Evolutionary conservation across 2,797 vertebrate genomes (phyloP), one percentile per base, ranked within the genome.

Genomic region (Labeo calbasu): DNA sequence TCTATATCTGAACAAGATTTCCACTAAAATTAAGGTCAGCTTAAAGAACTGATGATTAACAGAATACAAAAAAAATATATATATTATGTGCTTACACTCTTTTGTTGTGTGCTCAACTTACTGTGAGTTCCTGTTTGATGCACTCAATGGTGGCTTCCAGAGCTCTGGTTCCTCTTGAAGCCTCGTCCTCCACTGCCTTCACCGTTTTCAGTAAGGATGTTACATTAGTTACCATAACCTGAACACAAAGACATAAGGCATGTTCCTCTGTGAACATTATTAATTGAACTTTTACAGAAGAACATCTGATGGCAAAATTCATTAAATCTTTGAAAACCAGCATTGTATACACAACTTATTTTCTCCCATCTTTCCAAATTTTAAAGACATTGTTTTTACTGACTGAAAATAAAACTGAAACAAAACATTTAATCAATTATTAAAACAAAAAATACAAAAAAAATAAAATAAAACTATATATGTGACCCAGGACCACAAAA

Each of bases 221-320:
- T 89, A 99, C 98, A 19, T 99, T 99, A 88, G 98, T 99, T 88
- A 99, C 98, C 98, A 99, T 99, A 87, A 99, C 97, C 98, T 99
- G 90, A 68, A 82, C 72, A 32, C 14, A 79, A 4, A 61, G 36
- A 82, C 50, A 23, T 2, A 36, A n/a, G 10, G 12, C 28, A 32
- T 17, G 32, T 46, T 17, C 14, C 25, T 14, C 5, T n/a, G 40
- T n/a, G 5, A 66, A 63, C 40, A 50, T 61, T 53, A 61, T 81
- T 55, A 4, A 19, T 71, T 21, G 8, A 50, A 70, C 23, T 81
- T 81, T 21, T 23, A 70, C 10, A 57, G 13, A 25, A 80, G 32
- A n/a, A 59, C 21, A n/a, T 40, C 21, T 40, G 32, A n/a, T 57
- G 51, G 43, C 21, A 55, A 15, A 69, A 40, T 57, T 53, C 46